Evolutionary conservation across 2,797 vertebrate genomes (phyloP), one percentile per base, ranked within the genome.

Genomic region (Chromobotia macracanthus): DNA sequence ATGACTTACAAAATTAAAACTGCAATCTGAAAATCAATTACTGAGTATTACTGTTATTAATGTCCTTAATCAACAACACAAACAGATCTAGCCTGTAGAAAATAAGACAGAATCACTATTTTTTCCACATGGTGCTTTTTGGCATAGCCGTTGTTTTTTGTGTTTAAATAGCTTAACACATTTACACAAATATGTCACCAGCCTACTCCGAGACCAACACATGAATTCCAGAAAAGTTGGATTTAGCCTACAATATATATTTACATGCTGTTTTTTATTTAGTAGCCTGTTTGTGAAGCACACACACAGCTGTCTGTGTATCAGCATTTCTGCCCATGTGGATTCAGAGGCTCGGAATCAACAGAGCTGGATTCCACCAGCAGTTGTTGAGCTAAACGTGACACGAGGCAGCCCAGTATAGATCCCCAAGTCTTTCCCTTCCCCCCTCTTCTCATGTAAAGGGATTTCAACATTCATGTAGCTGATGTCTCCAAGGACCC

Each of bases 311-410:
- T 53, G 28, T 75, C 31, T 75, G 23, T 55, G 61, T 41, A 9
- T 55, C 73, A 66, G 61, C 10, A 3, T 58, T 38, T 48, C 51
- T 58, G 64, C 35, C 51, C 16, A 0, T 11, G 23, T 68, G 74
- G 73, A 44, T 75, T 66, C 48, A 55, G 50, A 55, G 31, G 46
- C 72, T 66, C 48, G 16, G 60, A 66, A 55, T 75, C 31, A 66
- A 66, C 61, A 75, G 48, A 28, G 50, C 61, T 9, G 48, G 61
- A 66, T 65, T 65, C 25, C 60, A 38, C n/a, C 72, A 12, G 73
- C 46, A 23, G 58, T 25, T 51, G 58, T 50, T 64, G 77, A 21
- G 70, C 70, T 66, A 35, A 68, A 68, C 41, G 28, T 60, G 71
- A 74, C 53, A 61, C 16, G 7, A 51, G 46, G n/a, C 44, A 16